Percentiles rank a stretch among this genome's conserved stretches.
These are phyloP conservation scores for Liposcelis brunnea DNA, from an alignment of 2,888 invertebrate species.

Conservation along the genomic window DNA sequence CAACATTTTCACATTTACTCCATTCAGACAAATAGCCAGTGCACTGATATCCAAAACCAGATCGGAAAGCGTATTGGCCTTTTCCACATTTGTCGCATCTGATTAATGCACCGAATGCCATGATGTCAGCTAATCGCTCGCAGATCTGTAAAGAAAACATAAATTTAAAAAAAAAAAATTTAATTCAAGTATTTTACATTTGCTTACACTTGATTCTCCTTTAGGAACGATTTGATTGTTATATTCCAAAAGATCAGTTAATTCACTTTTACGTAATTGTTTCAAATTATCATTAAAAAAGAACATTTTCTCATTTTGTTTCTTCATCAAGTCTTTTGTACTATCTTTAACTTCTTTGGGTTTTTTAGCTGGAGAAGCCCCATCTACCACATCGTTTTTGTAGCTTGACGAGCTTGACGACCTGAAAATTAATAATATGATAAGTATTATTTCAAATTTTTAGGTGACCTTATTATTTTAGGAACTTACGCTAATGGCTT, in stretches of 20 bases:
- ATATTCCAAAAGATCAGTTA: constrained; percentile 42
- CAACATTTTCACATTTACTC: constrained; percentile 64
- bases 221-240: constrained; percentile 54
- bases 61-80: constrained; percentile 49
- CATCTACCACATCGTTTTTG: constrained; percentile 33
- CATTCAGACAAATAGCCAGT: constrained; percentile 70
- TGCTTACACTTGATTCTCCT: constrained; percentile 46
- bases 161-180: constrained; percentile 12
- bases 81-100: constrained; percentile 62
- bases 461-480: neutral
- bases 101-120: constrained; percentile 71
- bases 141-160: constrained; percentile 37
- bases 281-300: constrained; percentile 44
- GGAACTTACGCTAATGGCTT: constrained; percentile 35
- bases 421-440: constrained; percentile 5
- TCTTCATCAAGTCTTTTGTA: constrained; percentile 40
- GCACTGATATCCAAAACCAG: constrained; percentile 67
- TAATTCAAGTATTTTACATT: constrained; percentile 13
- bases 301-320: constrained; percentile 57
- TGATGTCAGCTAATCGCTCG: constrained; percentile 62
- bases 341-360: constrained; percentile 44
- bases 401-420: no score
- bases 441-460: neutral
- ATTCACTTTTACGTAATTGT: constrained; percentile 39
- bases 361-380: constrained; percentile 44